Evolutionary conservation across 2,113 vertebrate species (phyloP).

Genomic region (Gallinago undulata): DNA sequence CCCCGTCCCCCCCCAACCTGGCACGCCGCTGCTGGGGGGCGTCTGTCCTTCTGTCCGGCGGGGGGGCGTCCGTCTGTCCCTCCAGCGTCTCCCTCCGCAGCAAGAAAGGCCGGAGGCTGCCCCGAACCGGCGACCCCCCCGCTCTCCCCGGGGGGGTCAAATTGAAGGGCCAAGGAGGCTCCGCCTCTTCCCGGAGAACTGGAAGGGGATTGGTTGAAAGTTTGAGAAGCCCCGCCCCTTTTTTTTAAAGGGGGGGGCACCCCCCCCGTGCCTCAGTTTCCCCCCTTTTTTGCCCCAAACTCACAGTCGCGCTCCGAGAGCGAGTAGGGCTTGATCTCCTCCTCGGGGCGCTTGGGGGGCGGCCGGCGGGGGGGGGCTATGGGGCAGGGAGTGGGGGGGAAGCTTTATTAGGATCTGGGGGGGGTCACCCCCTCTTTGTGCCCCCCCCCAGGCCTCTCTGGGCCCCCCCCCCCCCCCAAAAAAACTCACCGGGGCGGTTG

Average conservation of each 20-base stretch:
- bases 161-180: conserved; percentile 85
- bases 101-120: conserved; percentile 63
- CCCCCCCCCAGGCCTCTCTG: too few relatives aligned
- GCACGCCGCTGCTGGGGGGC: neutral
- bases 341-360: too few relatives aligned
- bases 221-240: neutral
- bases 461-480: too few relatives aligned
- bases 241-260: too few relatives aligned
- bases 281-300: neutral
- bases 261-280: neutral
- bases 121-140: conserved; percentile 71
- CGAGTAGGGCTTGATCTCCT: too few relatives aligned
- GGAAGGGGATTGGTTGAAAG: neutral
- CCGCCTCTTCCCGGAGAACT: conserved; percentile 82
- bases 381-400: too few relatives aligned
- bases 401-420: too few relatives aligned
- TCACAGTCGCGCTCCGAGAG: too few relatives aligned
- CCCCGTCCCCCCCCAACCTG: neutral
- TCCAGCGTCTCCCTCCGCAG: conserved; percentile 54
- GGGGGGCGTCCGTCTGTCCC: neutral
- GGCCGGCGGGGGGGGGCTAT: too few relatives aligned
- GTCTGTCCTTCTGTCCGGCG: neutral
- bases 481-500: too few relatives aligned
- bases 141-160: conserved; percentile 23
- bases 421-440: too few relatives aligned